A percentile compares a stretch with the other conserved stretches of the same genome.
Conservation (phyloP, 2,888 invertebrate species). For the Aphelenchoides bicaudatus region DNA sequence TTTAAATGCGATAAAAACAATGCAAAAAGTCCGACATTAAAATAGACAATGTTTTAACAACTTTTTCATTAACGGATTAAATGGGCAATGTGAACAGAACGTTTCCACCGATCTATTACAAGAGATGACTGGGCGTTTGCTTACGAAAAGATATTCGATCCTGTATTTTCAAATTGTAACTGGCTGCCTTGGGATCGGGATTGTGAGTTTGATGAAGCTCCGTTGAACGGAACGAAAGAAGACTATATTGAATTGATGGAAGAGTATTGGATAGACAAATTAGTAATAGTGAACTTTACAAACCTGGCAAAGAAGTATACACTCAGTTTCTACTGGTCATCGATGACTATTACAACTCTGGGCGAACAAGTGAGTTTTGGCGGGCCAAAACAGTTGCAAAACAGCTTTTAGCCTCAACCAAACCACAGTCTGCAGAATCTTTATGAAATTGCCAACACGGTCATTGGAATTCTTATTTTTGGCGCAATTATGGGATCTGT, state of each 20-base stretch:
- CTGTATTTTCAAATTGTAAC: constrained; percentile 22
- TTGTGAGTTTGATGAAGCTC: constrained; percentile 22
- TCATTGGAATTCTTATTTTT: constrained; percentile 43
- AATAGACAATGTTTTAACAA: no score
- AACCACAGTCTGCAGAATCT: constrained; percentile 6
- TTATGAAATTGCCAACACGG: constrained; percentile 34
- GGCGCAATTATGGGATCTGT: constrained; percentile 46
- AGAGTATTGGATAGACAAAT: constrained; percentile 34
- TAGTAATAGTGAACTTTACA: constrained; percentile 22
- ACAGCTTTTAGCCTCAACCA: constrained; percentile 37
- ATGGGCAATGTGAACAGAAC: no score
- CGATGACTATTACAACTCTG: constrained; percentile 48
- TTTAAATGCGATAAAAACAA: no score
- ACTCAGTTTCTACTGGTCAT: constrained; percentile 47
- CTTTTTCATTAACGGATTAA: no score
- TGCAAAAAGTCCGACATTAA: no score
- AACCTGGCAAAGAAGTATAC: constrained; percentile 43
- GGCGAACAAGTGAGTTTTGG: constrained; percentile 38
- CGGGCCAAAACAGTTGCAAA: not conserved
- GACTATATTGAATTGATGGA: constrained; percentile 34
- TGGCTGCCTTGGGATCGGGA: constrained; percentile 22
- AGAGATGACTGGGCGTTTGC: constrained; percentile 24
- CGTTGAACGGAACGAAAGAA: constrained; percentile 29
- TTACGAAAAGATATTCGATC: constrained; percentile 24
- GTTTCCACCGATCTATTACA: no score